phyloP scores from a whole-genome alignment of 2,797 vertebrate genomes.

The Helostoma temminkii region DNA sequence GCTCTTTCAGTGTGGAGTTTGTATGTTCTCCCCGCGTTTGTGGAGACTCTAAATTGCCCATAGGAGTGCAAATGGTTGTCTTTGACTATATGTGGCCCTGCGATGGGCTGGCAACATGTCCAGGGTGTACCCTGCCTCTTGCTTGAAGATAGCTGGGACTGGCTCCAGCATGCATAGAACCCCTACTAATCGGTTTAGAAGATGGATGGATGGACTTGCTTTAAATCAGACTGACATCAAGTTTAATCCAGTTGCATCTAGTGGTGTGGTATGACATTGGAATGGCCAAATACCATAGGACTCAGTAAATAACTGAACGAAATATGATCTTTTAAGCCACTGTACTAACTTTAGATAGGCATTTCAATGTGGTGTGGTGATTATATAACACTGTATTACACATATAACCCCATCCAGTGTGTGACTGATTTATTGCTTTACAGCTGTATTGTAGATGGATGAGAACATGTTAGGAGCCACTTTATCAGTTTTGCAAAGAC shows the following conservation, averaged over 20 bases:
- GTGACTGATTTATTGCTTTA: background rate
- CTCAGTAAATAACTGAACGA: conserved; percentile 5
- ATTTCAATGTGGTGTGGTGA: background rate
- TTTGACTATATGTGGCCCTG: too few species aligned
- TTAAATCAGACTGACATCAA: background rate
- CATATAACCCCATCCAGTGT: background rate
- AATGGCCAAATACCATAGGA: background rate
- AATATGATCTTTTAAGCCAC: conserved; percentile 3
- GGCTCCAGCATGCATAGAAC: too few species aligned
- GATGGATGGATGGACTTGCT: too few species aligned
- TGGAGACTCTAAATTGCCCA: too few species aligned
- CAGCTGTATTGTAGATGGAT: fast-evolving
- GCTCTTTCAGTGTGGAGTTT: too few species aligned
- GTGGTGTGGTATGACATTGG: background rate
- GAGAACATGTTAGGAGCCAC: background rate
- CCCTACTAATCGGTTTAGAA: too few species aligned
- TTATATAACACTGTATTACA: conserved; percentile 3
- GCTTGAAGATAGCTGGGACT: too few species aligned
- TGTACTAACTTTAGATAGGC: background rate
- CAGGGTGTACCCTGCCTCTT: too few species aligned
- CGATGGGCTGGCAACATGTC: too few species aligned
- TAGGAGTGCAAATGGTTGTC: too few species aligned
- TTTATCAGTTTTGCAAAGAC: background rate
- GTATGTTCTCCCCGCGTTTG: too few species aligned
- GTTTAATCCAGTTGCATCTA: background rate